A percentile compares a stretch with the other conserved stretches of the same genome.
Evolutionary conservation across 1,140 invertebrate genomes (phyloP).

Genomic region (Cydia fagiglandana): DNA sequence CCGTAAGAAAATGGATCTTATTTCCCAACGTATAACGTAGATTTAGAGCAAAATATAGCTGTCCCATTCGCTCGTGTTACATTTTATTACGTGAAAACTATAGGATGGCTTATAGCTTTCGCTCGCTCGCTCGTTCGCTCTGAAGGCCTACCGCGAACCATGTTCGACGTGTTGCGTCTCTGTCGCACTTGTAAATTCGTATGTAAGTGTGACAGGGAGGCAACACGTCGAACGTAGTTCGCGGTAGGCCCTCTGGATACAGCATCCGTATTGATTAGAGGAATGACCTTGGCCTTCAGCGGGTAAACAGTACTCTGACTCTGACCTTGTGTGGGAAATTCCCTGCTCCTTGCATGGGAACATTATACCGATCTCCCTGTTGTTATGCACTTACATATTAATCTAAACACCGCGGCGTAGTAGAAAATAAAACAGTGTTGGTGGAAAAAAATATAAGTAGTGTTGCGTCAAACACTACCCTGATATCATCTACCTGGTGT

Average conservation of each 20-base stretch:
- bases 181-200: too few species aligned
- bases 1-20: not conserved
- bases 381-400: not conserved
- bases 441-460: too few species aligned
- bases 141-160: too few species aligned
- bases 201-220: too few species aligned
- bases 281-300: slow-evolving; percentile 58
- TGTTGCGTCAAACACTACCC: not conserved
- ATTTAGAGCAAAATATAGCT: not conserved
- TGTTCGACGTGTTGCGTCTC: too few species aligned
- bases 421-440: too few species aligned
- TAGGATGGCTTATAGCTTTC: not conserved
- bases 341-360: not conserved
- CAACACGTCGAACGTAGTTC: too few species aligned
- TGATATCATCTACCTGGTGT: not conserved
- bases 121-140: slow-evolving; percentile 32
- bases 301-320: slow-evolving; percentile 34
- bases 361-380: not conserved
- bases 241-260: too few species aligned
- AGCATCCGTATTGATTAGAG: slow-evolving; percentile 68
- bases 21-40: not conserved
- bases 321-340: slow-evolving; percentile 1
- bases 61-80: slow-evolving; percentile 40
- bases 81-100: slow-evolving; percentile 28
- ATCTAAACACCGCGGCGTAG: too few species aligned